Conservation (phyloP, 2,888 invertebrate species). For the Torymus auratus region DNA sequence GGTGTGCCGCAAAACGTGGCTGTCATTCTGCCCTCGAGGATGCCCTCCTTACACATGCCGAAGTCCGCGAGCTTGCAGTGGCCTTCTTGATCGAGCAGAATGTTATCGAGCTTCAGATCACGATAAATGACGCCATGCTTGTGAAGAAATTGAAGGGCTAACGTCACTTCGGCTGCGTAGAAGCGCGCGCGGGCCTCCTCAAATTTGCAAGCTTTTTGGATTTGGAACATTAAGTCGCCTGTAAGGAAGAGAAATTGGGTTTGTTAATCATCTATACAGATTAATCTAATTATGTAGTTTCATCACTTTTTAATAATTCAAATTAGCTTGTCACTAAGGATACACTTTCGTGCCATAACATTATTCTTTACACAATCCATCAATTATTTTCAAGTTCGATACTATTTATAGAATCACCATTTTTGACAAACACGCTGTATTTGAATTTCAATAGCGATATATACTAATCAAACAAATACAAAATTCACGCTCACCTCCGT, state of each 20-base stretch:
- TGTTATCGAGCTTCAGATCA: conserved; percentile 99
- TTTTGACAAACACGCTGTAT: no score
- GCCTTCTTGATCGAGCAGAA: conserved; percentile 96
- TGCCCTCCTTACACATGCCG: conserved; percentile 99
- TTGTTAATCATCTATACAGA: no score
- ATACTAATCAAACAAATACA: neutral
- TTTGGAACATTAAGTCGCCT: conserved; percentile 98
- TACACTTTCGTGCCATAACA: no score
- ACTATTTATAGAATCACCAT: no score
- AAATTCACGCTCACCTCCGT: conserved; percentile 82
- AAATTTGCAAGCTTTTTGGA: conserved; percentile 98
- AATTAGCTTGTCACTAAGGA: no score
- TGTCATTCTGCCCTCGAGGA: conserved; percentile 88
- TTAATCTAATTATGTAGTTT: no score
- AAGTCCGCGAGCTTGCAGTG: conserved; percentile 96
- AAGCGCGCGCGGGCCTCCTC: conserved; percentile 96
- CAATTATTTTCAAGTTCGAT: no score
- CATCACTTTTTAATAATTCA: no score
- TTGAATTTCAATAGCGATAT: no score
- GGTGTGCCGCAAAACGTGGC: conserved; percentile 99
- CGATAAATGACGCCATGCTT: conserved; percentile 98
- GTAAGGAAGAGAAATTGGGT: conserved; percentile 41
- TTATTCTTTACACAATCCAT: no score
- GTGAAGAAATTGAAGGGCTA: conserved; percentile 98
- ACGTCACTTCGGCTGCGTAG: conserved; percentile 98